phyloP scores from a whole-genome alignment of 2,888 invertebrate species.

The Drosophila flavopinicola region DNA sequence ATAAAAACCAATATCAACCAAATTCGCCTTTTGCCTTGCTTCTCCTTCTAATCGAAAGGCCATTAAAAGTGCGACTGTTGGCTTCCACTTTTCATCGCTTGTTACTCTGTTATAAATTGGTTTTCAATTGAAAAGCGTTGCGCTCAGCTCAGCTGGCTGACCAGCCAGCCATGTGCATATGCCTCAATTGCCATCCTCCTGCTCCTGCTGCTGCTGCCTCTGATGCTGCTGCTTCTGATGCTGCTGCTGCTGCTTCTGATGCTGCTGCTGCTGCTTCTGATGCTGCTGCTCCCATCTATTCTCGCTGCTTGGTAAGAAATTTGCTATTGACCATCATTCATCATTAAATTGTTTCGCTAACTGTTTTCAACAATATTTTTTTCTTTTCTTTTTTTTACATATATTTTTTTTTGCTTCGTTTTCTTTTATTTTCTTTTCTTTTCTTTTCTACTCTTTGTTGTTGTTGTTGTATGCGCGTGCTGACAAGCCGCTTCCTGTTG shows the following conservation, averaged over 20 bases:
- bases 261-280: not conserved
- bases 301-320: conserved; percentile 35
- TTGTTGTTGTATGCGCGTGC: conserved; percentile 48
- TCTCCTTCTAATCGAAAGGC: not conserved
- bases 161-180: conserved; percentile 61
- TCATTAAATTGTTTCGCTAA: conserved; percentile 80
- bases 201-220: not conserved
- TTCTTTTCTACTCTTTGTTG: too few relatives aligned
- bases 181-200: conserved; percentile 25
- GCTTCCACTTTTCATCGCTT: not conserved
- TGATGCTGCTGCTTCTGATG: not conserved
- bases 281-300: not conserved
- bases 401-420: conserved; percentile 15
- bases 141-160: conserved; percentile 32
- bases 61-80: conserved; percentile 11
- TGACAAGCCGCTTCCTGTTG: conserved; percentile 70
- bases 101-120: conserved; percentile 59
- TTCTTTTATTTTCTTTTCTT: conserved; percentile 3
- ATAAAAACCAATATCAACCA: too few relatives aligned
- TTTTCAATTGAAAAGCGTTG: conserved; percentile 62
- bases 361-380: conserved; percentile 71
- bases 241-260: conserved; percentile 4
- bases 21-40: too few relatives aligned
- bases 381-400: conserved; percentile 5
- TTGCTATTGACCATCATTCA: conserved; percentile 75